phyloP scores from a whole-genome alignment of 2,797 vertebrate species.

The Scolopax bukidnonensis region DNA sequence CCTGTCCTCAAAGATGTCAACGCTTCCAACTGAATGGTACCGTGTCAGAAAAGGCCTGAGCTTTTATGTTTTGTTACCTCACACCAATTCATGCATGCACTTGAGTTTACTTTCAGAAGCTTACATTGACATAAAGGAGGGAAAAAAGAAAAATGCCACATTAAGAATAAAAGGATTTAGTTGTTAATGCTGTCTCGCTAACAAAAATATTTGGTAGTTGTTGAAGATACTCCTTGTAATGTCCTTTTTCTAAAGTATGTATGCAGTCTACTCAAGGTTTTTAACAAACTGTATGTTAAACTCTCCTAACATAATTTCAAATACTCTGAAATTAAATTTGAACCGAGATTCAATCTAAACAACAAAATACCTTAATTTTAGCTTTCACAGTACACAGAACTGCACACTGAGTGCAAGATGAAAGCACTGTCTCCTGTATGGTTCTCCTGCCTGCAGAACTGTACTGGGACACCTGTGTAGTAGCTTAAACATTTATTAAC shows the following conservation, averaged over 20 bases:
- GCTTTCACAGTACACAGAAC: neutral
- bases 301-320: neutral
- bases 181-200: conserved; percentile 3
- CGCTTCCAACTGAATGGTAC: neutral
- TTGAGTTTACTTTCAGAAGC: conserved; percentile 29
- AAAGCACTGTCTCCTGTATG: neutral
- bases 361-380: neutral
- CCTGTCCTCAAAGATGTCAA: neutral
- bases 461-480: neutral
- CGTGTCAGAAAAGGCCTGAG: neutral
- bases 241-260: neutral
- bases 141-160: neutral
- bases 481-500: neutral
- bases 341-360: neutral
- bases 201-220: neutral
- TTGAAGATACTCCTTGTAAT: neutral
- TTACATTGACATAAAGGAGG: neutral
- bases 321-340: neutral
- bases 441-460: neutral
- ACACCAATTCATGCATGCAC: conserved; percentile 6
- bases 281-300: neutral
- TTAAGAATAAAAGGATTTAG: neutral
- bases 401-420: neutral
- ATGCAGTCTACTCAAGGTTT: neutral
- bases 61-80: neutral